Percentiles rank a stretch among this genome's conserved stretches.
Conservation (phyloP, 2,797 vertebrate species). For the Scolopax bukidnonensis region DNA sequence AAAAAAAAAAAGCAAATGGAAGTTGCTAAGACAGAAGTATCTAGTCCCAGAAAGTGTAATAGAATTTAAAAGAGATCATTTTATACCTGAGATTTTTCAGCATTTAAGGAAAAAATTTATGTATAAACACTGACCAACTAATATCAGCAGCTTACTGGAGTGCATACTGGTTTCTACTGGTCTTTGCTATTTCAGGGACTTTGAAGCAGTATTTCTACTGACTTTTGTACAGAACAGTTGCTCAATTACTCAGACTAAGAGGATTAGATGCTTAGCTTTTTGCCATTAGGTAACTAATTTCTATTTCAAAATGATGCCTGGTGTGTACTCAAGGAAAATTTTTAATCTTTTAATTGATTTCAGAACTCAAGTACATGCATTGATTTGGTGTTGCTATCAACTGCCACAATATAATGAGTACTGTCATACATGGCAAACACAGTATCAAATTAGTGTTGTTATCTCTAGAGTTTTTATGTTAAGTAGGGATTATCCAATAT, state of each 20-base stretch:
- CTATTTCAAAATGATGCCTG: neutral
- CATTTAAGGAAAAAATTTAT: neutral
- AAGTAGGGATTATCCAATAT: neutral
- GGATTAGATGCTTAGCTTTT: neutral
- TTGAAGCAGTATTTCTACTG: neutral
- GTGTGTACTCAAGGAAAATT: neutral
- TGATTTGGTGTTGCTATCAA: neutral
- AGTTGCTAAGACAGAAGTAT: neutral
- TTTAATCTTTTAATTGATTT: neutral
- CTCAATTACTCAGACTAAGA: neutral
- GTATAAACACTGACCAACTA: neutral
- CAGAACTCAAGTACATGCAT: neutral
- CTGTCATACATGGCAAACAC: neutral
- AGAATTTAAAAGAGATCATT: neutral
- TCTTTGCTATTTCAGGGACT: neutral
- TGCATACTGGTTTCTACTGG: neutral
- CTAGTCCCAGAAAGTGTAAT: neutral
- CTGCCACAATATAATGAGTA: neutral
- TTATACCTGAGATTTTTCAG: neutral
- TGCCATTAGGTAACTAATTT: neutral
- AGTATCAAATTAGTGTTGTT: neutral
- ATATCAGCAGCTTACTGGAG: neutral
- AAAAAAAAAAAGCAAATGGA: neutral
- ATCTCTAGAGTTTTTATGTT: neutral
- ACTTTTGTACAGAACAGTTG: neutral